These are phyloP conservation scores for Passer domesticus DNA, from an alignment of 2,113 vertebrate species.

Conservation along the genomic window DNA sequence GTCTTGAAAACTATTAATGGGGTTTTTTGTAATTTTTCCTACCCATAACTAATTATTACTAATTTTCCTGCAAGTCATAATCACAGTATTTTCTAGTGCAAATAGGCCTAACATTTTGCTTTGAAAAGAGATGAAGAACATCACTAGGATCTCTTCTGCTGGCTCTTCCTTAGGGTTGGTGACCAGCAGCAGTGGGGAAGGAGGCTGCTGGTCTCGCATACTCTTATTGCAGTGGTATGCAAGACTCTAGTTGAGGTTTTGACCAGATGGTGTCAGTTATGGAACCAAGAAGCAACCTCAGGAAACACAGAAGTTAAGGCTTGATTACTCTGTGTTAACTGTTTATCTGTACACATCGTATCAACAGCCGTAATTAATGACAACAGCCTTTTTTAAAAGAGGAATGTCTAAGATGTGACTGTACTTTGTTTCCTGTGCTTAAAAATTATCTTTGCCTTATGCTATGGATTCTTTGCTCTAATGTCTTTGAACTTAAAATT, in stretches of 20 bases:
- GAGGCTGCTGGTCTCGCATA: neutral
- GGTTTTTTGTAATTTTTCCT: neutral
- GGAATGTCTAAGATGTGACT: neutral
- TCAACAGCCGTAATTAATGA: neutral
- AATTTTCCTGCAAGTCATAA: neutral
- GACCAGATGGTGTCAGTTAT: slow-evolving; percentile 49
- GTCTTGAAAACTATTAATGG: neutral
- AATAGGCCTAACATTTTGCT: neutral
- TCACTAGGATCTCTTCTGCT: neutral
- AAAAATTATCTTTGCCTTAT: neutral
- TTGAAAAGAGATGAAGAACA: neutral
- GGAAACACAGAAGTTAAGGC: slow-evolving; percentile 51
- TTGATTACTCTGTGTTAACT: slow-evolving; percentile 47
- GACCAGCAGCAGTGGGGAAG: neutral
- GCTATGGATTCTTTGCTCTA: neutral
- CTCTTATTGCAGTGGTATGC: neutral
- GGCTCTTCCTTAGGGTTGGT: neutral
- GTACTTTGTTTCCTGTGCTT: neutral
- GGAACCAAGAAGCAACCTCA: neutral
- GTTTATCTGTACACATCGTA: neutral
- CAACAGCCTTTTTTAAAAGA: neutral
- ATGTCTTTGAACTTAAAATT: slow-evolving; percentile 26
- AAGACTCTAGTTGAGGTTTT: neutral
- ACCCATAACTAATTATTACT: neutral
- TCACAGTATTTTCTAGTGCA: neutral